These are phyloP conservation scores for Rhinolophus ferrumequinum DNA, from an alignment of 2,113 vertebrate genomes.

Conservation along the genomic window DNA sequence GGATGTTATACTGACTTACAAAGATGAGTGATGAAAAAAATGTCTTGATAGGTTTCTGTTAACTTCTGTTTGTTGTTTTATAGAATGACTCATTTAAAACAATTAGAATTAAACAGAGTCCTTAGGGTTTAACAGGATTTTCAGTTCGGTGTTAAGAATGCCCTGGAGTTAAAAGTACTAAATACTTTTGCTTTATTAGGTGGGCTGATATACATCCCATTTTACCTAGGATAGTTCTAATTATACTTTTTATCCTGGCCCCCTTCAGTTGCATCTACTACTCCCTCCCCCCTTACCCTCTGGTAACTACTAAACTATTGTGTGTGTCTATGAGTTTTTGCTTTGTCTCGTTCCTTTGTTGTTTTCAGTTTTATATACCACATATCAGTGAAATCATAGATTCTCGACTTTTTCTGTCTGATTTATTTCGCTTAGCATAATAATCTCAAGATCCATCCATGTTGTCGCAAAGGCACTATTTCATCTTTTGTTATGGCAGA, in stretches of 20 bases:
- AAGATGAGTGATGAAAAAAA: not conserved
- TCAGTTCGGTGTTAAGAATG: not conserved
- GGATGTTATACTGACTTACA: not conserved
- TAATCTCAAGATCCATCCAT: too few species aligned
- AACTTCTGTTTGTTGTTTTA: not conserved
- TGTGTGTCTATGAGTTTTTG: too few species aligned
- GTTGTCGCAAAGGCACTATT: too few species aligned
- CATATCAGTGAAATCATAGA: too few species aligned
- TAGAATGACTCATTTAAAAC: not conserved
- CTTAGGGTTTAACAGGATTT: not conserved
- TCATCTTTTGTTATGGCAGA: too few species aligned
- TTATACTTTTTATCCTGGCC: not conserved
- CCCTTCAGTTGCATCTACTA: not conserved
- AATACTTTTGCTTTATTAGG: not conserved
- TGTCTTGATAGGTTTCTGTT: not conserved
- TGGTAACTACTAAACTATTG: too few species aligned
- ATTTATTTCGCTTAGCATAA: too few species aligned
- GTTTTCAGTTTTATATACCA: too few species aligned
- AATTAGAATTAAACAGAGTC: not conserved
- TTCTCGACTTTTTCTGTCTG: too few species aligned
- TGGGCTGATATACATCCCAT: not conserved
- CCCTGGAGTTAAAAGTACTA: not conserved
- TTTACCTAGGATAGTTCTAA: not conserved
- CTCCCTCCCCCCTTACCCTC: too few species aligned
- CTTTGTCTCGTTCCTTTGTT: too few species aligned